Conservation (phyloP, 2,797 vertebrate genomes). For the Phataginus tricuspis region DNA sequence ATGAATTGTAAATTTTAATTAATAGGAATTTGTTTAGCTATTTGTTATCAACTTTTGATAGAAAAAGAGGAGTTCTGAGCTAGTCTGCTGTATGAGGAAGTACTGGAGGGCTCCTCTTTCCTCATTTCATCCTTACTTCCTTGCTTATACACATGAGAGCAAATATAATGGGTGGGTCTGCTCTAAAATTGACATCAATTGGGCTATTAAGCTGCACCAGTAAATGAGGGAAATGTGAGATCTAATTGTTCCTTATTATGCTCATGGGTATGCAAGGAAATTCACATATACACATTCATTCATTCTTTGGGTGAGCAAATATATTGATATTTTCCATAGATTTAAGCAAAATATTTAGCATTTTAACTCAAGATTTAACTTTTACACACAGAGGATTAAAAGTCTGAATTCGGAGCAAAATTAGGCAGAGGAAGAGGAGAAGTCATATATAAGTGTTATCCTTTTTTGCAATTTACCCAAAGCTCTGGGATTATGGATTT, state of each 20-base stretch:
- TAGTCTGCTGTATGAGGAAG: neutral
- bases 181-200: neutral
- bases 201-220: neutral
- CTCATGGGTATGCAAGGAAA: neutral
- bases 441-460: too few species aligned
- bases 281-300: neutral
- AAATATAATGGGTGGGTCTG: neutral
- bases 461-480: neutral
- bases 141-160: neutral
- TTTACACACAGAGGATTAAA: neutral
- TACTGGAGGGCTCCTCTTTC: neutral
- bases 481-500: neutral
- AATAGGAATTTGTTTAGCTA: neutral
- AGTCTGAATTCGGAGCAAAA: neutral
- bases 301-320: neutral
- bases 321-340: neutral
- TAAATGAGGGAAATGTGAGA: neutral
- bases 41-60: neutral
- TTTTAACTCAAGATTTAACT: neutral
- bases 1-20: neutral
- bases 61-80: neutral
- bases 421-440: neutral
- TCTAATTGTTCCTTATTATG: neutral
- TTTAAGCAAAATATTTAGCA: neutral
- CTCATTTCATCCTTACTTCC: neutral